A percentile compares a stretch with the other conserved stretches of the same genome.
These are phyloP conservation scores for Sternotherus odoratus DNA, from an alignment of 2,797 vertebrate species.

Conservation along the genomic window DNA sequence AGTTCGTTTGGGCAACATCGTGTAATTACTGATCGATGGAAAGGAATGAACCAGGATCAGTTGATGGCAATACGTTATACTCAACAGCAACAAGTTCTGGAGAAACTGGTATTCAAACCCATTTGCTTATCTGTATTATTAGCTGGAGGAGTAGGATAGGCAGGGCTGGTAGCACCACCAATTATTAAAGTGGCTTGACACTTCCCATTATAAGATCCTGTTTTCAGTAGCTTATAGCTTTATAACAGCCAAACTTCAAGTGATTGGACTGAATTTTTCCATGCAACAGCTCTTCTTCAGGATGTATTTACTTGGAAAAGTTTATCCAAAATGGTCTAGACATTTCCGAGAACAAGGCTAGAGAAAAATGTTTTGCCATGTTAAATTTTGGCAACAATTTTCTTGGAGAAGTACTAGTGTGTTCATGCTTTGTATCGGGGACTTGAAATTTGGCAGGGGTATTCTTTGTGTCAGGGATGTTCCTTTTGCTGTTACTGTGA, in stretches of 20 bases:
- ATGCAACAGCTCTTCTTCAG: not conserved
- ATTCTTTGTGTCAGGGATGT: not conserved
- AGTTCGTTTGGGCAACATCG: constrained; percentile 76
- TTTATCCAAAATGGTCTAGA: not conserved
- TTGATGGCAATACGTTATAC: constrained; percentile 74
- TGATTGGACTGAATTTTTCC: not conserved
- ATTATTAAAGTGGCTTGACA: not conserved
- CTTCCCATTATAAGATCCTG: not conserved
- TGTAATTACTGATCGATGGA: constrained; percentile 80
- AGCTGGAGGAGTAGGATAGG: not conserved
- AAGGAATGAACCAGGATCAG: constrained; percentile 81
- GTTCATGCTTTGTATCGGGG: not conserved
- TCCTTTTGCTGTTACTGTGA: not conserved
- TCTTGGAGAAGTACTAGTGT: not conserved
- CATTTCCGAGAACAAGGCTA: not conserved
- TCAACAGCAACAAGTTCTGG: constrained; percentile 87
- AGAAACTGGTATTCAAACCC: constrained; percentile 84
- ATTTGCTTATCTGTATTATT: not conserved
- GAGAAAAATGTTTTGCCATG: not conserved
- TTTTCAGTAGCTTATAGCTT: not conserved
- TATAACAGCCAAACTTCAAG: not conserved
- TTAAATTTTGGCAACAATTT: not conserved
- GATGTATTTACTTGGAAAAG: not conserved
- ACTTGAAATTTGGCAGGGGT: not conserved
- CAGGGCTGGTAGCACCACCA: not conserved